Evolutionary conservation across 1,140 invertebrate species (phyloP).

Genomic region (Cotesia vestalis): DNA sequence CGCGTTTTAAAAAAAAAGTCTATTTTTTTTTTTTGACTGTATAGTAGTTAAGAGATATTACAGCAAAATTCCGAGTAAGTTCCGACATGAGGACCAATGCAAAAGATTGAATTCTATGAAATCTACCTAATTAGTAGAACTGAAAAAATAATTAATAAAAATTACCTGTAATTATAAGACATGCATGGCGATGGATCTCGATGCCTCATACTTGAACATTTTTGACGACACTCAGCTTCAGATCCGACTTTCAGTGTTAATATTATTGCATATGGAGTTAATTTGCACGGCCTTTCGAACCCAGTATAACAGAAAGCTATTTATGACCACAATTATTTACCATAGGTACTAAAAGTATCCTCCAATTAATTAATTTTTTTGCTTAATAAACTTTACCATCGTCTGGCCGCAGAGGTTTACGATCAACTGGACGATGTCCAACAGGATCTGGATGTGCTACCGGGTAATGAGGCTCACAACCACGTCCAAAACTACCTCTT

Average conservation of each 20-base stretch:
- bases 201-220: slow-evolving; percentile 71
- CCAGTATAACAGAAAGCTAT: slow-evolving; percentile 71
- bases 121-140: no score
- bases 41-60: no score
- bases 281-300: slow-evolving; percentile 74
- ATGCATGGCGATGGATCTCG: slow-evolving; percentile 72
- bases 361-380: slow-evolving; percentile 13
- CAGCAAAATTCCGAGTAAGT: no score
- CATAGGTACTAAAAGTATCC: not conserved
- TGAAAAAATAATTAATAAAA: no score
- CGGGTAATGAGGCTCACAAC: slow-evolving; percentile 73
- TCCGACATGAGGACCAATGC: no score
- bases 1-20: no score
- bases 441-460: slow-evolving; percentile 41
- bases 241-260: slow-evolving; percentile 70
- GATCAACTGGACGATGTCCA: slow-evolving; percentile 7
- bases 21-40: no score
- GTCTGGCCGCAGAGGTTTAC: slow-evolving; percentile 21
- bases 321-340: slow-evolving; percentile 20
- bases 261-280: slow-evolving; percentile 72
- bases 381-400: slow-evolving; percentile 29
- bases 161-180: slow-evolving; percentile 73
- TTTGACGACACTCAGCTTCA: slow-evolving; percentile 75
- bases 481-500: slow-evolving; percentile 79
- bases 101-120: no score